Conservation (phyloP, 2,113 vertebrate genomes). For the Dasyurus viverrinus region DNA sequence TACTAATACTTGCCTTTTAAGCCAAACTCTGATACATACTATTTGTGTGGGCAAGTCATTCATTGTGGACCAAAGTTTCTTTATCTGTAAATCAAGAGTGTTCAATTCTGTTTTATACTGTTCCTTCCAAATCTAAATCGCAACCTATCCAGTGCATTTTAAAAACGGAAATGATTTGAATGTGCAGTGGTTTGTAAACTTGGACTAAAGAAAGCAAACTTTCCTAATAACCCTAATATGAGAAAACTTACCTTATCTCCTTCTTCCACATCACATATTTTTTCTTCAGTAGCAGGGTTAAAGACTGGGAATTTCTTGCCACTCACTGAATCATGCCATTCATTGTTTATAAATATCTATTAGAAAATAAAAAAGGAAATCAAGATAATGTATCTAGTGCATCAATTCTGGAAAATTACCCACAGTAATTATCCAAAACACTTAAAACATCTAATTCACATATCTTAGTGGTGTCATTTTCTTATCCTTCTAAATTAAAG, state of each 20-base stretch:
- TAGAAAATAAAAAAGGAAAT: conserved; percentile 30
- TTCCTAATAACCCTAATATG: neutral
- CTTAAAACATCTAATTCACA: neutral
- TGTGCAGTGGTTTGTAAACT: neutral
- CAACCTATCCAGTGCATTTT: neutral
- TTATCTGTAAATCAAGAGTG: neutral
- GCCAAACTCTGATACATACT: neutral
- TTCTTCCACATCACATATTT: conserved; percentile 92
- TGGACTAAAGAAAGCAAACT: neutral
- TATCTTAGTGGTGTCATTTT: neutral
- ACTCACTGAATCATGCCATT: conserved; percentile 89
- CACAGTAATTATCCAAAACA: conserved; percentile 11
- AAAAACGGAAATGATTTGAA: neutral
- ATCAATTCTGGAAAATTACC: neutral
- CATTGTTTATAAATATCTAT: conserved; percentile 93
- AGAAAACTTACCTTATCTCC: conserved; percentile 85
- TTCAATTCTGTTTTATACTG: neutral
- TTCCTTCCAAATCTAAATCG: neutral
- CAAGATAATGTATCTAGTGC: neutral
- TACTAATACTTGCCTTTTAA: neutral
- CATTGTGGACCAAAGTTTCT: neutral
- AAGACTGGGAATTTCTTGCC: conserved; percentile 89
- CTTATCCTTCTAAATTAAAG: neutral
- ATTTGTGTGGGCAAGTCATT: neutral
- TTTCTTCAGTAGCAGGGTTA: conserved; percentile 89